Evolutionary conservation across 2,888 invertebrate species (phyloP).

Genomic region (Orgyia antiqua): DNA sequence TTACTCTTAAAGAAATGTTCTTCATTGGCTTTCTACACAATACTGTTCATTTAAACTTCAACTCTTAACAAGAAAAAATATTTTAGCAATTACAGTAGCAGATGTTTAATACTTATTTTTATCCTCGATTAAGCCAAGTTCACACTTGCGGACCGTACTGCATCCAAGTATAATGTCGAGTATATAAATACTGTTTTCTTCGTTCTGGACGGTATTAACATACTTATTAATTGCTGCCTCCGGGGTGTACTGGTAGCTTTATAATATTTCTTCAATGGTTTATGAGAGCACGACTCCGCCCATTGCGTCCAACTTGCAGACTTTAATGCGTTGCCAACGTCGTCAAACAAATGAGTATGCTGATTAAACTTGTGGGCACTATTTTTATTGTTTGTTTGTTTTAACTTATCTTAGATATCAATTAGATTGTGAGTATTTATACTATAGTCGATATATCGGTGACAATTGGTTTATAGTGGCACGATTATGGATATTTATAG

Average conservation of each 20-base stretch:
- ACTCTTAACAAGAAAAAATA: too few relatives aligned
- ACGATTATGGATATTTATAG: not conserved
- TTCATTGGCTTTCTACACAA: too few relatives aligned
- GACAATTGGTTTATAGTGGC: constrained; percentile 6
- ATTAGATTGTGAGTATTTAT: constrained; percentile 17
- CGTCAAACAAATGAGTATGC: constrained; percentile 60
- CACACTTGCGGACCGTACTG: constrained; percentile 35
- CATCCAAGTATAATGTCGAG: constrained; percentile 30
- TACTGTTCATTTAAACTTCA: too few relatives aligned
- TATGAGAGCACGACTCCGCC: constrained; percentile 58
- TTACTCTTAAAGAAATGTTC: too few relatives aligned
- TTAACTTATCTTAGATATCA: constrained; percentile 15
- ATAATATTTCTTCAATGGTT: constrained; percentile 67
- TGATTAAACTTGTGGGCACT: constrained; percentile 58
- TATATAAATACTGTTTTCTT: constrained; percentile 33
- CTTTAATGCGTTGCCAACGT: constrained; percentile 42
- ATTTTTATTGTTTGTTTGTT: constrained; percentile 37
- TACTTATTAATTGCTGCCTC: constrained; percentile 70
- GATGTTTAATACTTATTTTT: constrained; percentile 8
- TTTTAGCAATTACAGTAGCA: constrained; percentile 6
- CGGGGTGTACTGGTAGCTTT: constrained; percentile 65
- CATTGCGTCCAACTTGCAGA: constrained; percentile 39
- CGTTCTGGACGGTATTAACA: constrained; percentile 53
- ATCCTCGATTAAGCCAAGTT: constrained; percentile 30
- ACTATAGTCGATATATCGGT: constrained; percentile 7